Evolutionary conservation across 1,140 invertebrate genomes (phyloP), one percentile per base, ranked within the genome.

Genomic region (Brachionus plicatilis): DNA sequence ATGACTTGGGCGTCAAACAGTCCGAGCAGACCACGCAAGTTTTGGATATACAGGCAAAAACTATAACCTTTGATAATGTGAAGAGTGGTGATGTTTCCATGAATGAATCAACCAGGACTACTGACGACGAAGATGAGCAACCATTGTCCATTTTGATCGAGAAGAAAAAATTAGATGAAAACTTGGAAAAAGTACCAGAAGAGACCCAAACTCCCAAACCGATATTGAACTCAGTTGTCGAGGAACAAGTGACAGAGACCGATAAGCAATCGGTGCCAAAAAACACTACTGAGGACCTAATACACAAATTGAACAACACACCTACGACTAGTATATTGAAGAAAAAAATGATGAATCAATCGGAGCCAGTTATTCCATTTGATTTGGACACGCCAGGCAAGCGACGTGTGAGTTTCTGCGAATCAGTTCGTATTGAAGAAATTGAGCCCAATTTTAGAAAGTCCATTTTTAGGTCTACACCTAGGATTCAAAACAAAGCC

Each of bases 281-380:
- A 65, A 43, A 68, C 6, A 65, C 65, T 9, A 82, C 53, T 6
- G 53, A 82, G 4, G 79, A 82, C 12, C 53, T 82, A 20, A 41
- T 82, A 11, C 53, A 65, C 20, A 82, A 68, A 11, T 11, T 82
- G 24, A 82, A 82, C 65, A 82, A 65, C n/a, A 82, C 79, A 9
- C 79, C 79, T 29, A 82, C 79, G 2, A 82, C 79, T 6, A 82
- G 79, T 65, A 82, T 82, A 65, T 47, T 82, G 27, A 82, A 82
- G 7, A 82, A 82, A 68, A 60, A 47, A 45, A 68, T 65, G 29
- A 45, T 68, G n/a, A 82, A 66, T 65, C 79, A 82, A 82, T 60
- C 79, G 3, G 79, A 82, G 17, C 11, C 20, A 9, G 20, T 47
- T 4, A 76, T 76, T 3, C 27, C n/a, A 11, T 12, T 76, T 11